phyloP scores from a whole-genome alignment of 2,888 invertebrate genomes.

The Eurytoma adleriae region DNA sequence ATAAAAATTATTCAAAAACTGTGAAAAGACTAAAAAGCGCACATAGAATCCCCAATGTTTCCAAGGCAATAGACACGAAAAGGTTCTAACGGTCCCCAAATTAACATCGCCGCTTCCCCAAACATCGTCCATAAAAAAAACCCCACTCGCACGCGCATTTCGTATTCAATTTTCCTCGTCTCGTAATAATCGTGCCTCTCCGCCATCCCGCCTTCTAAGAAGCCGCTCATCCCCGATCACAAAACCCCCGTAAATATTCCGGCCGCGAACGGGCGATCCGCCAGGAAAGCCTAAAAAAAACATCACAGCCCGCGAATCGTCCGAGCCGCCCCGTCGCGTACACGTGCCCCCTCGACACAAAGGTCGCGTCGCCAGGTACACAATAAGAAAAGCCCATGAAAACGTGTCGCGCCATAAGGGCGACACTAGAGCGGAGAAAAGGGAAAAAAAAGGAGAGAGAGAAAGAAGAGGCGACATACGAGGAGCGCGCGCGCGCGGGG shows the following conservation, averaged over 20 bases:
- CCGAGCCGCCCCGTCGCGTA: background rate
- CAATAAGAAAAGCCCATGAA: slow-evolving; percentile 20
- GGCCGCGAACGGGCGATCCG: background rate
- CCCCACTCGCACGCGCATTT: background rate
- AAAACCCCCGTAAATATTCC: background rate
- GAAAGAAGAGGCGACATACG: background rate
- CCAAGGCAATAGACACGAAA: no score
- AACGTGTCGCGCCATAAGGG: slow-evolving; percentile 27
- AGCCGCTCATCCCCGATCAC: background rate
- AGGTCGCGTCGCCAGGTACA: slow-evolving; percentile 10
- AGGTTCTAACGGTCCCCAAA: no score
- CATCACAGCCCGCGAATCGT: background rate
- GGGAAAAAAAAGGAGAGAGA: background rate
- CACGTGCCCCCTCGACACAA: background rate
- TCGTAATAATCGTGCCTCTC: background rate
- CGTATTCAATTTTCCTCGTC: background rate
- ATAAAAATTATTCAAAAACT: no score
- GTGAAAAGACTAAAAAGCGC: no score
- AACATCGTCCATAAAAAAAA: background rate
- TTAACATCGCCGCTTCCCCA: background rate
- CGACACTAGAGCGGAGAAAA: background rate
- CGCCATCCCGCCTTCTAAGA: background rate
- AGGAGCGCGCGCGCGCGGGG: slow-evolving; percentile 8
- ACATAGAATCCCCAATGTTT: no score
- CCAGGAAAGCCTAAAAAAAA: background rate